A percentile compares a stretch with the other conserved stretches of the same genome.
Evolutionary conservation across 2,888 invertebrate genomes (phyloP).

Genomic region (Synanthedon formicaeformis): DNA sequence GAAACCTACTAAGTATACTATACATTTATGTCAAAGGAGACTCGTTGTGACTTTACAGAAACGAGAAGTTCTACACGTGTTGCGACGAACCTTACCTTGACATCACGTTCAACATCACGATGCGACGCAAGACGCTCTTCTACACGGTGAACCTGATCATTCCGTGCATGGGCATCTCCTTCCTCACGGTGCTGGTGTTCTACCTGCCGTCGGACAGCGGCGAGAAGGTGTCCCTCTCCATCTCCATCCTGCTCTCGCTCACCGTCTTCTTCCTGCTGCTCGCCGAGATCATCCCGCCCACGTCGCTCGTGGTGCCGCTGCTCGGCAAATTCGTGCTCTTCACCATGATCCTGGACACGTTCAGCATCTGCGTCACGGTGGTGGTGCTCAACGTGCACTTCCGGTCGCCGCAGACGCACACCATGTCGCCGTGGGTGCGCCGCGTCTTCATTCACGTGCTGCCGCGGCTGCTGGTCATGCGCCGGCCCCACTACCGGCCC

Average conservation of each 20-base stretch:
- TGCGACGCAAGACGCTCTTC: constrained; percentile 95
- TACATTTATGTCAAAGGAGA: no score
- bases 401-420: constrained; percentile 97
- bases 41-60: constrained; percentile 64
- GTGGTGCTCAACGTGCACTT: constrained; percentile 98
- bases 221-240: constrained; percentile 98
- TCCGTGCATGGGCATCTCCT: constrained; percentile 97
- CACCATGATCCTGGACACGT: constrained; percentile 95
- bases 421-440: constrained; percentile 97
- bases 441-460: constrained; percentile 96
- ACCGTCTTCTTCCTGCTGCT: constrained; percentile 96
- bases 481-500: constrained; percentile 79
- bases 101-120: constrained; percentile 97
- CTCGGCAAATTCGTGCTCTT: constrained; percentile 95
- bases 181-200: constrained; percentile 96
- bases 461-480: constrained; percentile 93
- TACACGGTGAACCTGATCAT: constrained; percentile 97
- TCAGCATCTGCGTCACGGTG: constrained; percentile 95
- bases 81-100: constrained; percentile 97
- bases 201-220: constrained; percentile 98
- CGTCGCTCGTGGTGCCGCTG: constrained; percentile 91
- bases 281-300: constrained; percentile 74
- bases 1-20: no score
- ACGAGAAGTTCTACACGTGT: constrained; percentile 95
- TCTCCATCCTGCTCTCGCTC: constrained; percentile 93